Evolutionary conservation across 1,140 invertebrate species (phyloP), one percentile per base, ranked within the genome.

Genomic region (Drosophila santomea): DNA sequence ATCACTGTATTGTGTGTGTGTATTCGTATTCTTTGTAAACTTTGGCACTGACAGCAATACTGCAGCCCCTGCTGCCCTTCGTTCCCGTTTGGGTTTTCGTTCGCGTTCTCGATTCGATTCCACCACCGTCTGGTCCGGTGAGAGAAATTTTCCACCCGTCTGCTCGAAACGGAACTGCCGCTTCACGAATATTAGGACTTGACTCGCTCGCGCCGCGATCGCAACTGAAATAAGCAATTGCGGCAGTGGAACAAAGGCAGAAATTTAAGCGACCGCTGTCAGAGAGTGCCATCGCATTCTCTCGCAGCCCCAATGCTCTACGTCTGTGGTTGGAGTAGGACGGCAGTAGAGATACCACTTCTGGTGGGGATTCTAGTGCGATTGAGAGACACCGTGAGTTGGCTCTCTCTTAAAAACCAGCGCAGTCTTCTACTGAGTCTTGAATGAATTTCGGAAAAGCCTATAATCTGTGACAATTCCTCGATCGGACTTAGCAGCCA

Each of bases 61-160:
- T 76, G 55, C 59, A 47, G 25, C 36, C 45, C 59, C 56, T 56
- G 45, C 43, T 66, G 51, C 61, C 62, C 55, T 58, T 20, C 45
- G 36, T 35, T 63, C 25, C 25, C 23, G 35, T 41, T 67, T 56
- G 45, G 57, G 41, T 68, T 67, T 12, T 17, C 67, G 58, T 62
- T 36, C 41, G 14, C 63, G 62, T 45, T 45, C 41, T 57, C 61
- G 59, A 36, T 45, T 32, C 63, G 69, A 78, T 90, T 89, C 84
- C 84, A 88, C 84, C 79, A 63, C 61, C 48, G 47, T 52, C 45
- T 61, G 61, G 74, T 57, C 15, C 44, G 57, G 38, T 72, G 48
- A 51, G 66, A 57, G 75, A 88, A 89, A 84, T 78, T 90, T 89
- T 89, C 85, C 85, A 85, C 85, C 85, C 85, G 84, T 74, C 66